Conservation (phyloP, 2,113 vertebrate species). For the Brienomyrus longianalis region DNA sequence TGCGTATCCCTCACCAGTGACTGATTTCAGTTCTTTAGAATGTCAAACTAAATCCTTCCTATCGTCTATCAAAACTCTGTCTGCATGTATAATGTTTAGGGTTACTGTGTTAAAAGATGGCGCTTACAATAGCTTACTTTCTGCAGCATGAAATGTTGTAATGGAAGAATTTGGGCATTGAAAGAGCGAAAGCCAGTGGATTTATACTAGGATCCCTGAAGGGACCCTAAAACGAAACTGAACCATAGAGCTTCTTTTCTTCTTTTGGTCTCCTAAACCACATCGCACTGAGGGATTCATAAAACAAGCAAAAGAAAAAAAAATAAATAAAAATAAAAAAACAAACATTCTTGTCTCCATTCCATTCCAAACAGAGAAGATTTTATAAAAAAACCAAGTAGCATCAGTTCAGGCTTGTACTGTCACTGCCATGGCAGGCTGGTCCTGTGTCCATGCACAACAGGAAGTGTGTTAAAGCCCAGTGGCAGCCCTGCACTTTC, state of each 20-base stretch:
- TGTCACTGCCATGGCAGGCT: background rate
- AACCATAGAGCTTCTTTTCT: slow-evolving; percentile 19
- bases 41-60: background rate
- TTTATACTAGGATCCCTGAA: background rate
- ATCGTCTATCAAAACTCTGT: background rate
- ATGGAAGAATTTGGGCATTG: background rate
- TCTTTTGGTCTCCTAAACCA: slow-evolving; percentile 15
- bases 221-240: background rate
- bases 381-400: background rate
- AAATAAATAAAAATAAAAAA: background rate
- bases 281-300: slow-evolving; percentile 26
- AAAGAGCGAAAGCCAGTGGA: background rate
- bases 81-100: background rate
- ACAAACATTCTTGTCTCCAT: slow-evolving; percentile 19
- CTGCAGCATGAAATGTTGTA: background rate
- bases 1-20: background rate
- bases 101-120: background rate
- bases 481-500: background rate
- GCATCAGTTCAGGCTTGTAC: background rate
- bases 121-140: background rate
- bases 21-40: background rate
- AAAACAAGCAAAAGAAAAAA: slow-evolving; percentile 21
- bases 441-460: background rate
- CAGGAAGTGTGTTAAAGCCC: background rate
- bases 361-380: slow-evolving; percentile 23